phyloP scores from a whole-genome alignment of 1,140 invertebrate genomes.

The Drosophila cardini region DNA sequence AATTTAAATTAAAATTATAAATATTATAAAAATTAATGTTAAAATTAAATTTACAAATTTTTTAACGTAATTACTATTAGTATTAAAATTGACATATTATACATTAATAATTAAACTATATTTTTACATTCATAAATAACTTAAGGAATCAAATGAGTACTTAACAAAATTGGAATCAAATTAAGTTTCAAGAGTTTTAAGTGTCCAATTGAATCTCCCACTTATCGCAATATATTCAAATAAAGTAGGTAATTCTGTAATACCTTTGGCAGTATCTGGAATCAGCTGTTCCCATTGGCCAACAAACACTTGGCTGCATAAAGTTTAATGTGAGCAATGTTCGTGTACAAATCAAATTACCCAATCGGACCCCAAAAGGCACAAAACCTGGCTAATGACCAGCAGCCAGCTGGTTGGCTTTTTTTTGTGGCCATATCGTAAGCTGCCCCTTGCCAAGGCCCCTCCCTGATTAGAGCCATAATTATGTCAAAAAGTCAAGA shows the following conservation, averaged over 20 bases:
- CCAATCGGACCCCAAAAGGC: conserved; percentile 31
- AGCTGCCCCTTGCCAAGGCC: background rate
- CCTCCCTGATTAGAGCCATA: conserved; percentile 33
- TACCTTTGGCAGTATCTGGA: conserved; percentile 5
- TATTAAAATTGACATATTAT: too few relatives aligned
- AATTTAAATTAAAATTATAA: background rate
- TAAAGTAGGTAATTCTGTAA: background rate
- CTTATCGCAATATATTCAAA: conserved; percentile 1
- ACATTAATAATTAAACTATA: background rate
- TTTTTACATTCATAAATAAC: background rate
- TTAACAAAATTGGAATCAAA: too few relatives aligned
- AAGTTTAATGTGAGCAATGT: conserved; percentile 43
- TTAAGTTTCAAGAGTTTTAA: too few relatives aligned
- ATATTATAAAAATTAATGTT: background rate
- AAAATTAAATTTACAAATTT: too few relatives aligned
- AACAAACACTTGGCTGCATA: conserved; percentile 44
- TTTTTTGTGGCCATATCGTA: conserved; percentile 22
- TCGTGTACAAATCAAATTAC: conserved; percentile 66
- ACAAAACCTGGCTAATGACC: conserved; percentile 54
- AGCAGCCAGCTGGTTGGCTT: conserved; percentile 48
- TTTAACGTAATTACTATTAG: too few relatives aligned
- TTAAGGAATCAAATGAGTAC: background rate
- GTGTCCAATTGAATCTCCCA: background rate
- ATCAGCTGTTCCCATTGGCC: conserved; percentile 6
- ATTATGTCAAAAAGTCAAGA: conserved; percentile 72